A percentile compares a stretch with the other conserved stretches of the same genome.
These are phyloP conservation scores for Drosophila leonis DNA, from an alignment of 2,888 invertebrate genomes.

Conservation along the genomic window DNA sequence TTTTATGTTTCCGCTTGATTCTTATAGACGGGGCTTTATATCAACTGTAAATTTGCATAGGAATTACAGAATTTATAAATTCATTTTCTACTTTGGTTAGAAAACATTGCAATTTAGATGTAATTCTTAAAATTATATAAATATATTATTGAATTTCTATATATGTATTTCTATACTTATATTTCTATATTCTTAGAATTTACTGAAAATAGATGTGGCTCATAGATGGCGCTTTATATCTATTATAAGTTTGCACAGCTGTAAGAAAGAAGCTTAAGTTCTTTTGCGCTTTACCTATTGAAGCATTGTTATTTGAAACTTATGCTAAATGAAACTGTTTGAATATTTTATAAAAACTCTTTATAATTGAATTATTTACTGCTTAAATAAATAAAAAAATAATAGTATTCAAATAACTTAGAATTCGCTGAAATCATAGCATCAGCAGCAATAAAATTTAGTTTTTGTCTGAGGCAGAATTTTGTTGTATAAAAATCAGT, in stretches of 20 bases:
- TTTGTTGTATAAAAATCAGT: neutral
- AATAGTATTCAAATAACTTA: neutral
- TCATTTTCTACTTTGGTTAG: neutral
- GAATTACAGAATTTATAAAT: neutral
- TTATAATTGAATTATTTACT: too few species aligned
- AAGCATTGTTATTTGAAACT: neutral
- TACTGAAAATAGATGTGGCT: too few species aligned
- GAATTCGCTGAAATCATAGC: neutral
- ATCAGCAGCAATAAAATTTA: neutral
- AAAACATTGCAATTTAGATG: neutral
- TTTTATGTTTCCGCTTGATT: neutral
- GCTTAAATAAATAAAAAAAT: too few species aligned
- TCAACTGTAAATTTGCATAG: neutral
- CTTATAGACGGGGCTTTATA: neutral
- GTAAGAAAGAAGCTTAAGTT: neutral
- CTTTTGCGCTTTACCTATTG: neutral
- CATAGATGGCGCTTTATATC: neutral
- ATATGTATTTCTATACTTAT: neutral
- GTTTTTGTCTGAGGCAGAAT: neutral
- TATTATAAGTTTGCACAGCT: neutral
- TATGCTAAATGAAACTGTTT: neutral
- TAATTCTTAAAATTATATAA: neutral
- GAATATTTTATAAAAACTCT: too few species aligned
- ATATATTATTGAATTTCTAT: neutral
- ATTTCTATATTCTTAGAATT: neutral